Conservation (phyloP, 2,797 vertebrate species). For the Clarias platycephalus region DNA sequence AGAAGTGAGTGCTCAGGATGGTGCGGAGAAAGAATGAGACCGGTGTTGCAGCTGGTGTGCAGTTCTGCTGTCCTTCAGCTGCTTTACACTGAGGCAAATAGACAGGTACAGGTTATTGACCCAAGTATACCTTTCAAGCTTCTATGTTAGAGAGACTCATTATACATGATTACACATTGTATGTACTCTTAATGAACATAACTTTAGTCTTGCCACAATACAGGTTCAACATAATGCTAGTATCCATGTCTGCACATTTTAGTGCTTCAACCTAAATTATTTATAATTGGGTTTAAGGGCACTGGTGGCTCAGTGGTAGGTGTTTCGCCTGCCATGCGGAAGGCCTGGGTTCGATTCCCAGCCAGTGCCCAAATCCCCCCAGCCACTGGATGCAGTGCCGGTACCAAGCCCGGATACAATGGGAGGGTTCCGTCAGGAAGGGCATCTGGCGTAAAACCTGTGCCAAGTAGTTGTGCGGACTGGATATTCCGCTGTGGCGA, state of each 20-base stretch:
- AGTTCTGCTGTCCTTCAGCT: conserved; percentile 67
- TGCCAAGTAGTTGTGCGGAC: no score
- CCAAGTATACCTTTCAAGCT: background rate
- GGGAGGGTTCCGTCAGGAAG: no score
- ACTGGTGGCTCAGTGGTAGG: no score
- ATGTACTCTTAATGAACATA: no score
- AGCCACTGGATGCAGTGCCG: no score
- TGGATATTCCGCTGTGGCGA: no score
- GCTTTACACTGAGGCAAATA: conserved; percentile 62
- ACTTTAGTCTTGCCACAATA: background rate
- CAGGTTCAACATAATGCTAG: background rate
- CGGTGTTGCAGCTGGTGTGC: conserved; percentile 68
- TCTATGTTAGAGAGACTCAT: background rate
- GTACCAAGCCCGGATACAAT: no score
- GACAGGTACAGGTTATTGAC: conserved; percentile 60
- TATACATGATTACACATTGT: background rate
- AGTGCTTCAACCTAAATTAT: no score
- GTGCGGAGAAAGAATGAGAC: conserved; percentile 64
- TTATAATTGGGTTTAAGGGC: background rate
- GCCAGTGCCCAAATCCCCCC: no score
- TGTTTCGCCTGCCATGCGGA: no score
- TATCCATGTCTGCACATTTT: background rate
- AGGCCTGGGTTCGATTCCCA: no score
- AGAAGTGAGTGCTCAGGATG: conserved; percentile 68
- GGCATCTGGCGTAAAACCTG: no score